phyloP scores from a whole-genome alignment of 2,113 vertebrate species.

The Anhinga anhinga region DNA sequence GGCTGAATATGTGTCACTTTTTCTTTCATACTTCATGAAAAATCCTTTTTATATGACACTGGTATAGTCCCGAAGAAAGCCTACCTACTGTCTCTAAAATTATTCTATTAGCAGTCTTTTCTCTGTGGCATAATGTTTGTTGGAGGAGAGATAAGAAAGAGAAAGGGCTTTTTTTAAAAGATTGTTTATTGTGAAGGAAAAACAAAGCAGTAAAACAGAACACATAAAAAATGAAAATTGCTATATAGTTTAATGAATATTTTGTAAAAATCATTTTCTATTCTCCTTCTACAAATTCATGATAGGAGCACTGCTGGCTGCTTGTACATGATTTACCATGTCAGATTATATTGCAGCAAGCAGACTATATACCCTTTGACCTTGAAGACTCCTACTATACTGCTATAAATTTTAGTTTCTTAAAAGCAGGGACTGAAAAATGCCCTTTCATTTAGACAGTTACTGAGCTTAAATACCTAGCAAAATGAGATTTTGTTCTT shows the following conservation, averaged over 20 bases:
- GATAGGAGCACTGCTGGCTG: slow-evolving; percentile 23
- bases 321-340: slow-evolving; percentile 57
- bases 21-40: neutral
- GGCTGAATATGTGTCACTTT: neutral
- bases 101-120: neutral
- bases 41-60: neutral
- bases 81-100: neutral
- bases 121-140: neutral
- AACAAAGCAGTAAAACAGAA: slow-evolving; percentile 49
- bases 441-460: neutral
- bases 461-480: slow-evolving; percentile 18
- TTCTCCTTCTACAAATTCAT: slow-evolving; percentile 34
- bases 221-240: slow-evolving; percentile 58
- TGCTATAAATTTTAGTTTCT: slow-evolving; percentile 47
- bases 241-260: slow-evolving; percentile 56
- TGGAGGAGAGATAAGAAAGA: neutral
- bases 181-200: slow-evolving; percentile 32
- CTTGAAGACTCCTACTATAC: slow-evolving; percentile 44
- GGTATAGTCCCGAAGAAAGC: neutral
- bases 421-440: neutral
- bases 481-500: neutral
- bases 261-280: slow-evolving; percentile 54
- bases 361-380: slow-evolving; percentile 63
- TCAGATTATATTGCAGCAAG: slow-evolving; percentile 63
- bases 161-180: neutral